These are phyloP conservation scores for Lydus trimaculatus DNA, from an alignment of 2,888 invertebrate genomes.

Conservation along the genomic window DNA sequence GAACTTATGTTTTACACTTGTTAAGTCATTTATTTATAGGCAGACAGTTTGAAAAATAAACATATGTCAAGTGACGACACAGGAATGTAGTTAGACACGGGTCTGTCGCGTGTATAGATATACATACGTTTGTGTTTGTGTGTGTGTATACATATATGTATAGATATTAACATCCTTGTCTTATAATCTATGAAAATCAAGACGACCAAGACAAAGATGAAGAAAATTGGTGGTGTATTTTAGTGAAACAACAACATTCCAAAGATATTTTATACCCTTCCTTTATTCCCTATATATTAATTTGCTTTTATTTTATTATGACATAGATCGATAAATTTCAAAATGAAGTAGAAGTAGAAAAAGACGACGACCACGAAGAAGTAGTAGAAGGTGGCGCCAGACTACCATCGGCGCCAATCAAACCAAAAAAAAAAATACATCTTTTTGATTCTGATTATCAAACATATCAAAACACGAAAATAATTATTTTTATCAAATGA, in stretches of 20 bases:
- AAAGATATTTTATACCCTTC: conserved; percentile 53
- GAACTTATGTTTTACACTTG: conserved; percentile 40
- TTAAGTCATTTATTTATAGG: conserved; percentile 43
- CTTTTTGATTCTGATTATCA: not conserved
- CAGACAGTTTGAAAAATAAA: conserved; percentile 44
- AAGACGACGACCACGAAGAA: conserved; percentile 23
- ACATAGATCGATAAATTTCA: conserved; percentile 58
- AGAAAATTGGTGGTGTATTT: not conserved
- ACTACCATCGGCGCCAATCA: conserved; percentile 56
- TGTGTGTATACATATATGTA: not conserved
- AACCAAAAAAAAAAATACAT: conserved; percentile 24
- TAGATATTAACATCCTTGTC: conserved; percentile 3
- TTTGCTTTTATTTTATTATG: conserved; percentile 60
- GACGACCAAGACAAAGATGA: not conserved
- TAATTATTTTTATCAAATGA: not conserved
- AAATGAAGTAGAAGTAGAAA: conserved; percentile 46
- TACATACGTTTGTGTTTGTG: not conserved
- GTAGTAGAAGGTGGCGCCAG: conserved; percentile 56
- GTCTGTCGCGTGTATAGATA: conserved; percentile 43
- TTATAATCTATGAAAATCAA: conserved; percentile 5
- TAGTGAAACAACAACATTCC: conserved; percentile 53
- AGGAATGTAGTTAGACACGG: conserved; percentile 46
- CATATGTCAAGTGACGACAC: conserved; percentile 46
- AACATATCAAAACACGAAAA: not conserved
- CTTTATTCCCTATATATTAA: conserved; percentile 53